phyloP scores from a whole-genome alignment of 2,113 vertebrate species.

The Genyomyrus donnyi region DNA sequence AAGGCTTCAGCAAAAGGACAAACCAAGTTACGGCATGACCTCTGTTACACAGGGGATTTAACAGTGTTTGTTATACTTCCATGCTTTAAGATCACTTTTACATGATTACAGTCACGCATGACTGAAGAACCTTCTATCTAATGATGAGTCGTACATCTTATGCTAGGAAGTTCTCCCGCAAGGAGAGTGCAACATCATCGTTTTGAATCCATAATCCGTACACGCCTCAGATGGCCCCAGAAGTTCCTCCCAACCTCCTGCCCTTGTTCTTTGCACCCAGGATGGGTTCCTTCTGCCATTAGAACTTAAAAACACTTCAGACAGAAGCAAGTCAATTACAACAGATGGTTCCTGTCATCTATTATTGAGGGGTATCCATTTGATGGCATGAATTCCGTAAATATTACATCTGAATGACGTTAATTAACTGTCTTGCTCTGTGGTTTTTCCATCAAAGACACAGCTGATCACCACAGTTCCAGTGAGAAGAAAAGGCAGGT shows the following conservation, averaged over 20 bases:
- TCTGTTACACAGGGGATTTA: not conserved
- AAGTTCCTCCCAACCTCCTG: not conserved
- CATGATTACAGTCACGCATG: not conserved
- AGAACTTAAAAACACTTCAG: conserved; percentile 41
- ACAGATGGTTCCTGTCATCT: conserved; percentile 46
- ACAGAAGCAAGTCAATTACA: conserved; percentile 44
- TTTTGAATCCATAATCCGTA: not conserved
- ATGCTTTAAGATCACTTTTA: not conserved
- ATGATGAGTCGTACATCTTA: not conserved
- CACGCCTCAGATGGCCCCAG: not conserved
- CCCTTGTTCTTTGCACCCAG: not conserved
- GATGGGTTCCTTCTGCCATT: conserved; percentile 31
- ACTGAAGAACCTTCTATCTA: not conserved
- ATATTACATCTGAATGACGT: conserved; percentile 57
- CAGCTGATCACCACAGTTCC: conserved; percentile 36
- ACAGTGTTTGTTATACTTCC: not conserved
- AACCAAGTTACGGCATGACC: not conserved
- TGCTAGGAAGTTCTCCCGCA: not conserved
- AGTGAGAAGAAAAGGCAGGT: conserved; percentile 21
- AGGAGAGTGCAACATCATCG: not conserved
- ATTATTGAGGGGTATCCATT: conserved; percentile 47
- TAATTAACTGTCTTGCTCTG: conserved; percentile 49
- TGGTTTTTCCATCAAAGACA: conserved; percentile 35
- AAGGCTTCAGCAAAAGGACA: not conserved
- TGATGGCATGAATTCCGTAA: conserved; percentile 41